Evolutionary conservation across 2,113 vertebrate species (phyloP).

Genomic region (Tetrao urogallus): DNA sequence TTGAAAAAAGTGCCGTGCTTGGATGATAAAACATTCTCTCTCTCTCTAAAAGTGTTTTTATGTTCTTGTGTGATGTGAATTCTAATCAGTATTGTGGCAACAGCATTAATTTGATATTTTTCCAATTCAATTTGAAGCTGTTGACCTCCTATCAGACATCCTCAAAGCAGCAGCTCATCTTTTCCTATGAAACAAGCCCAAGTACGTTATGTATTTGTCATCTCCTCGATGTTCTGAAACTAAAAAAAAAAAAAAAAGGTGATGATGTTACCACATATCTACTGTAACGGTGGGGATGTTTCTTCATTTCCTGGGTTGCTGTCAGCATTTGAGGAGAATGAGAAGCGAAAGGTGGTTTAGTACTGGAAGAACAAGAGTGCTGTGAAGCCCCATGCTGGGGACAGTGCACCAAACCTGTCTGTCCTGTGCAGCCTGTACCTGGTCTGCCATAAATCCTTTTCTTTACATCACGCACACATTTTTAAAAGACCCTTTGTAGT

Average conservation of each 20-base stretch:
- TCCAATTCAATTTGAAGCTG: neutral
- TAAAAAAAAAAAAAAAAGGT: neutral
- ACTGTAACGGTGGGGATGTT: neutral
- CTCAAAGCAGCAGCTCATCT: neutral
- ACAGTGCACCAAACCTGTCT: neutral
- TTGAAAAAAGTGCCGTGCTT: neutral
- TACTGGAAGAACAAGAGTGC: neutral
- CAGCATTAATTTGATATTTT: neutral
- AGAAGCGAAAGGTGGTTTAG: neutral
- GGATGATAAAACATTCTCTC: neutral
- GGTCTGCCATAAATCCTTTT: neutral
- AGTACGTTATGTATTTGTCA: neutral
- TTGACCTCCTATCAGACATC: neutral
- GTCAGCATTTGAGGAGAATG: neutral
- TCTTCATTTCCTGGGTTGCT: neutral
- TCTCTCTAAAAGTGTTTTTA: neutral
- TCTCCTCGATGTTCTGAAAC: neutral
- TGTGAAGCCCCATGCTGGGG: neutral
- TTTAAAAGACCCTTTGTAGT: neutral
- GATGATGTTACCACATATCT: neutral
- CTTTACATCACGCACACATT: neutral
- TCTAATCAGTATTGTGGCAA: neutral
- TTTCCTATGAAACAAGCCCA: neutral
- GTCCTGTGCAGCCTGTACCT: neutral
- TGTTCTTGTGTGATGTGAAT: neutral